Percentiles rank a stretch among this genome's conserved stretches.
Conservation (phyloP, 2,888 invertebrate genomes). For the Micoletzkya japonica region DNA sequence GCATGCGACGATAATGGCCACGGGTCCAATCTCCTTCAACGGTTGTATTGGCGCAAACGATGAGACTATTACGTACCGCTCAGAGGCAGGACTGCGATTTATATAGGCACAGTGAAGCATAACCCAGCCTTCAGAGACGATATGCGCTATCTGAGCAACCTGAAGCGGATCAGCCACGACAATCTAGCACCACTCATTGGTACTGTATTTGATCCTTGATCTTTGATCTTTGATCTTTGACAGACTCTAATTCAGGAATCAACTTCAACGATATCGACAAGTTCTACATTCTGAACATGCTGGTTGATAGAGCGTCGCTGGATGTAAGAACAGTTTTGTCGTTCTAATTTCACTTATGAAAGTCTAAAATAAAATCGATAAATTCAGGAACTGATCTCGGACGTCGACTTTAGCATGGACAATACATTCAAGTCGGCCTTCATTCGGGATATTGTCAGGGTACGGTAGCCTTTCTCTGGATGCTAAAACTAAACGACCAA, state of each 20-base stretch:
- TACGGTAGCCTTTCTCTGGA: no score
- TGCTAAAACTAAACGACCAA: no score
- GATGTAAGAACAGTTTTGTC: conserved; percentile 36
- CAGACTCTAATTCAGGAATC: conserved; percentile 41
- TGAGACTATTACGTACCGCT: background rate
- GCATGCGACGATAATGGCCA: background rate
- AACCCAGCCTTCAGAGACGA: conserved; percentile 39
- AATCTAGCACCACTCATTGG: conserved; percentile 50
- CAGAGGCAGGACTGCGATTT: no score
- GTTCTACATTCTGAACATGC: conserved; percentile 49
- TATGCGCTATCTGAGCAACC: conserved; percentile 47
- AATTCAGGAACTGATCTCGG: conserved; percentile 51
- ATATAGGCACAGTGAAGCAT: no score
- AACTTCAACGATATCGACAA: conserved; percentile 51
- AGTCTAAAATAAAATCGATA: background rate
- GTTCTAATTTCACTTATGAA: background rate
- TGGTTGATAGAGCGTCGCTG: conserved; percentile 56
- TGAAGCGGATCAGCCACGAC: conserved; percentile 57
- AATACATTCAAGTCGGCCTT: conserved; percentile 61
- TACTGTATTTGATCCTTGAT: background rate
- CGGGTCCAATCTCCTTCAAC: no score
- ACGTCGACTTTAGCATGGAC: conserved; percentile 57
- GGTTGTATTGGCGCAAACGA: no score
- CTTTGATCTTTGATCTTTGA: background rate
- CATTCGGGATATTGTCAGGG: conserved; percentile 56